A percentile compares a stretch with the other conserved stretches of the same genome.
These are phyloP conservation scores for Sinotaia quadrata DNA, from an alignment of 2,888 invertebrate species.

Conservation along the genomic window DNA sequence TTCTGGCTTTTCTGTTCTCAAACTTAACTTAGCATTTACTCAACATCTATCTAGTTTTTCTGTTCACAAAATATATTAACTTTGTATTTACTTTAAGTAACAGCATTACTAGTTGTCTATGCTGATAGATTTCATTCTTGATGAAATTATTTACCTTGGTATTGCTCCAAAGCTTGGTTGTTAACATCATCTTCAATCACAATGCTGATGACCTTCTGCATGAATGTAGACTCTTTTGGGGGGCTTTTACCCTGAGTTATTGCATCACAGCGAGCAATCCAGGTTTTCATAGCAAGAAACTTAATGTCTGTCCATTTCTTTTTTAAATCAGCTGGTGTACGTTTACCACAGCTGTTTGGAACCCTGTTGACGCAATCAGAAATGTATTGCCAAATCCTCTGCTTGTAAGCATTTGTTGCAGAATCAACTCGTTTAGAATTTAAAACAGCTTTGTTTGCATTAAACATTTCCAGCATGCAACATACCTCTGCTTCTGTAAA, in stretches of 20 bases:
- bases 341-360: neutral
- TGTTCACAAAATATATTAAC: no score
- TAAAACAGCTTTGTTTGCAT: neutral
- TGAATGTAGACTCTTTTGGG: neutral
- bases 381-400: neutral
- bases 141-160: no score
- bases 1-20: no score
- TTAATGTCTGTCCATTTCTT: slow-evolving; percentile 4
- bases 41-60: no score
- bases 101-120: no score
- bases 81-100: no score
- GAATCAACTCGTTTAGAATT: neutral
- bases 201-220: neutral
- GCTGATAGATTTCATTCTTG: no score
- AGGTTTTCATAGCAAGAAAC: neutral
- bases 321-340: neutral
- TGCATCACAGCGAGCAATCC: neutral
- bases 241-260: neutral
- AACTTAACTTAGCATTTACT: no score
- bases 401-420: neutral
- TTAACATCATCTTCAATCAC: neutral
- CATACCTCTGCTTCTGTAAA: neutral
- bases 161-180: no score
- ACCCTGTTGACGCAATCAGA: neutral
- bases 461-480: neutral